A percentile compares a stretch with the other conserved stretches of the same genome.
Evolutionary conservation across 2,113 vertebrate species (phyloP).

Genomic region (Microcebus lehilahytsara): DNA sequence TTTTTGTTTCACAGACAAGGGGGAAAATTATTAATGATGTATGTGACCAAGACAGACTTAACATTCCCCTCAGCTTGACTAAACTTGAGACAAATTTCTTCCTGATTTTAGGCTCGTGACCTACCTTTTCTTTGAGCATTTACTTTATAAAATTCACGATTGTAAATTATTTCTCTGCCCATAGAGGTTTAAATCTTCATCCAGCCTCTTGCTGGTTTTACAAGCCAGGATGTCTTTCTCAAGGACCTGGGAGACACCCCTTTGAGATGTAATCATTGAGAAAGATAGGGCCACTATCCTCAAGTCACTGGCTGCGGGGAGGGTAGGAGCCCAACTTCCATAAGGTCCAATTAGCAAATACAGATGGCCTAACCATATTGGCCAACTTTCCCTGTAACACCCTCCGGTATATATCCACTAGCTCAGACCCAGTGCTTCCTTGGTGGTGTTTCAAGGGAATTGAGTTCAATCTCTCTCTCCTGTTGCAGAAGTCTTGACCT

Average conservation of each 20-base stretch:
- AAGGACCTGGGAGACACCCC: conserved; percentile 36
- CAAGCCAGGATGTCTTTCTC: conserved; percentile 29
- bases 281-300: background rate
- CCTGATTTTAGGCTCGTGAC: background rate
- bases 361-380: background rate
- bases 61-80: background rate
- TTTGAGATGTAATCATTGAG: conserved; percentile 26
- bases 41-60: background rate
- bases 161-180: conserved; percentile 3
- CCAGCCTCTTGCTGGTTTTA: conserved; percentile 10
- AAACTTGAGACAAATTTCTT: background rate
- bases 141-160: background rate
- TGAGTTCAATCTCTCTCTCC: background rate
- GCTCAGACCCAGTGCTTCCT: background rate
- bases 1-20: background rate
- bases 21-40: background rate
- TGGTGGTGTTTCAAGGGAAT: background rate
- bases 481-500: background rate
- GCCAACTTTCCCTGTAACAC: background rate
- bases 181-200: conserved; percentile 11
- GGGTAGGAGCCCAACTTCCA: background rate
- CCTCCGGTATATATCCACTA: conserved; percentile 47
- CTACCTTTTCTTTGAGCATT: conserved; percentile 19
- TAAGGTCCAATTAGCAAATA: conserved; percentile 30
- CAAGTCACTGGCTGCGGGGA: conserved; percentile 21